Conservation (phyloP, 2,113 vertebrate genomes). For the Mormyrus lacerda region DNA sequence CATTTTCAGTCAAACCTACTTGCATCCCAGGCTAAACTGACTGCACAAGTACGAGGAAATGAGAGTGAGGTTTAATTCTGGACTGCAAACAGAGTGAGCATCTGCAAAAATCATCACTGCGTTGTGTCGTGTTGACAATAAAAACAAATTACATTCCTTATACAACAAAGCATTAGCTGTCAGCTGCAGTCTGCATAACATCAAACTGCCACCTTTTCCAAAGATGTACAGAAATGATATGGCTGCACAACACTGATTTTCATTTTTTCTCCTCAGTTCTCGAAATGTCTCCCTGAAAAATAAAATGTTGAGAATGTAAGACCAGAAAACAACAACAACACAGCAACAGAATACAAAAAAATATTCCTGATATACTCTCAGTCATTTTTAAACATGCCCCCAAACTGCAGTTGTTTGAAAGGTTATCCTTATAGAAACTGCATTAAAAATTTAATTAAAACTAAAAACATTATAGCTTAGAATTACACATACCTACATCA, state of each 20-base stretch:
- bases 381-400: background rate
- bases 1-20: background rate
- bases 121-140: background rate
- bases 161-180: background rate
- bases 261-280: background rate
- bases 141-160: background rate
- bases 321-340: background rate
- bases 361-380: background rate
- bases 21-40: background rate
- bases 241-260: background rate
- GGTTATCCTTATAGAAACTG: background rate
- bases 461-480: background rate
- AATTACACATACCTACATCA: background rate
- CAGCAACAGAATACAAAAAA: background rate
- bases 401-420: background rate
- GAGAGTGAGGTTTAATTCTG: background rate
- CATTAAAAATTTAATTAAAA: background rate
- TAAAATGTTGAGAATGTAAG: background rate
- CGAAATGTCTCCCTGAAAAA: background rate
- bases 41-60: background rate
- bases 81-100: background rate
- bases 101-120: background rate
- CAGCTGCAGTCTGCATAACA: background rate
- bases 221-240: background rate
- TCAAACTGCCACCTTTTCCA: background rate